Base-by-base conservation (phyloP, 30 jellyfish, hydroid and myxozoan species). In the Catostylus mosaicus region DNA sequence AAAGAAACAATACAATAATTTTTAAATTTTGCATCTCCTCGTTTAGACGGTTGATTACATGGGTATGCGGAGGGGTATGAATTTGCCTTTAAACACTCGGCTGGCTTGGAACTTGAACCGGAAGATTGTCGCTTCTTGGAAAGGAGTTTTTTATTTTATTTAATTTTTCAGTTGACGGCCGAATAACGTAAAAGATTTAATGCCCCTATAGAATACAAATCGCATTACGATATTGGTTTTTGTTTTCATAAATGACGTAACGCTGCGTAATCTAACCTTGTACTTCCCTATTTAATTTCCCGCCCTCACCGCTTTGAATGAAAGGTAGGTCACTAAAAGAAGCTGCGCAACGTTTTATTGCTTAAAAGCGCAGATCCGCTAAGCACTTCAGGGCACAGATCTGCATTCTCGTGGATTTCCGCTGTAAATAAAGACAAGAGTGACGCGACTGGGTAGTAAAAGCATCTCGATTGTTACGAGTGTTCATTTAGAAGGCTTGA, bases 351-450 rank as follows among this genome's bases (percentile, higher is more conserved):
- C 80, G 50, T 11, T 36, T 72, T 27, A 63, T 63, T 67, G 63
- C 48, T 31, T 60, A 30, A 36, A 72, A 74, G 86, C 86, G 62
- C 32, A 72, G 85, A 68, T 81, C 84, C 84, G 86, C 75, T 68
- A 52, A 51, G 80, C 80, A 35, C 92, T 82, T 56, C 60, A 19
- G 61, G 67, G 38, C 35, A 2, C 71, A 52, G 24, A 62, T 40
- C 34, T 54, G 73, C 86, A 54, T 82, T 52, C 82, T 62, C 80
- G 80, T 52, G 86, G 77, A 57, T 82, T 82, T 82, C 92, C 92
- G 92, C 73, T 45, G 12, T 40, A 30, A 12, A 27, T 12, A 79
- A 64, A 26, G 82, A 31, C 59, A 4, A 18, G 36, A 2, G 71
- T 59, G 71, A 59, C 71, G 71, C 19, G 71, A 19, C 10, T 20